Evolutionary conservation across 2,888 invertebrate genomes (phyloP).

Genomic region (Urechis unicinctus): DNA sequence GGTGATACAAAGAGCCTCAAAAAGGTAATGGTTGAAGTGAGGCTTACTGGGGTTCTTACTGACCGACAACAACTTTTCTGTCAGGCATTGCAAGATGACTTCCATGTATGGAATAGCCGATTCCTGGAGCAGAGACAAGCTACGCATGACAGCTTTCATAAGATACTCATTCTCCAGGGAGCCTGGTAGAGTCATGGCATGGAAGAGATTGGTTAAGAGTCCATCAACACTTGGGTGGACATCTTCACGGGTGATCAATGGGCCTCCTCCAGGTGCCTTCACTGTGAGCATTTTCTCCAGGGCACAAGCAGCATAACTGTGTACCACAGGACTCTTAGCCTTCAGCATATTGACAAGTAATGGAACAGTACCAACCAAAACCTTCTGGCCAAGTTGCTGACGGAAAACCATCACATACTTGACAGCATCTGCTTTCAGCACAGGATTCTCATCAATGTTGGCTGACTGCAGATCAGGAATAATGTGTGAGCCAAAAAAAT

Average conservation of each 20-base stretch:
- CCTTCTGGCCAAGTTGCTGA: slow-evolving; percentile 69
- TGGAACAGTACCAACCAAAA: slow-evolving; percentile 70
- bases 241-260: slow-evolving; percentile 34
- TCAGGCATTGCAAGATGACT: slow-evolving; percentile 75
- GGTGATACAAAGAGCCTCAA: slow-evolving; percentile 82
- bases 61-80: slow-evolving; percentile 73
- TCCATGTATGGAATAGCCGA: slow-evolving; percentile 72
- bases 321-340: slow-evolving; percentile 77
- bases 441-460: slow-evolving; percentile 73
- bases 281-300: slow-evolving; percentile 78
- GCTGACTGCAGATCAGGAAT: slow-evolving; percentile 74
- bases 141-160: slow-evolving; percentile 96
- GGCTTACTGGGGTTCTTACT: slow-evolving; percentile 89
- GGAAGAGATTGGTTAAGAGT: slow-evolving; percentile 71
- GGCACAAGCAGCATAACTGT: slow-evolving; percentile 89
- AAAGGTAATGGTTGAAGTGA: slow-evolving; percentile 96
- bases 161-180: slow-evolving; percentile 93
- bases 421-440: slow-evolving; percentile 91
- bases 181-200: slow-evolving; percentile 63
- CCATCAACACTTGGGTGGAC: slow-evolving; percentile 50
- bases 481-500: slow-evolving; percentile 83
- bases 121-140: slow-evolving; percentile 74
- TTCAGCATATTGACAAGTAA: slow-evolving; percentile 70
- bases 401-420: slow-evolving; percentile 96
- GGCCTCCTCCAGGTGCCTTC: slow-evolving; percentile 50